Evolutionary conservation across 2,888 invertebrate species (phyloP).

Genomic region (Drosophila dives): DNA sequence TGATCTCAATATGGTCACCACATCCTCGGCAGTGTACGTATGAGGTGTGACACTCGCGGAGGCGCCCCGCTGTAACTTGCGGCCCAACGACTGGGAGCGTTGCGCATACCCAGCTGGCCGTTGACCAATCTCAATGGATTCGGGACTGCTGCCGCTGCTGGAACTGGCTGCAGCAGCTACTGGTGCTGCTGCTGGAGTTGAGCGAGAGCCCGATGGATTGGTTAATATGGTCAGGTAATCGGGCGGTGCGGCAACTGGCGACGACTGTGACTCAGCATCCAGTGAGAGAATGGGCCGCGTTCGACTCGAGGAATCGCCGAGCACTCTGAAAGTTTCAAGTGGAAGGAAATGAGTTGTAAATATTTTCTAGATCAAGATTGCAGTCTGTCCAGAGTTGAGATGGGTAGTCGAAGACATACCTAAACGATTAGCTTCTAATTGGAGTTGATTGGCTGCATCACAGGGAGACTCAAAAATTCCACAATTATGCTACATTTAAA

Average conservation of each 20-base stretch:
- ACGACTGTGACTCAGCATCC: constrained; percentile 63
- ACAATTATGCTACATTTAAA: too few relatives aligned
- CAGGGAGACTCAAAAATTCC: background rate
- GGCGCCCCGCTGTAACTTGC: constrained; percentile 58
- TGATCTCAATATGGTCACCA: constrained; percentile 82
- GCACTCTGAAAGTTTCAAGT: constrained; percentile 50
- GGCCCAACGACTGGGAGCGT: constrained; percentile 77
- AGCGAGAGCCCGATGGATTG: constrained; percentile 57
- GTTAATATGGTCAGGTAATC: constrained; percentile 77
- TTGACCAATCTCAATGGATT: constrained; percentile 74
- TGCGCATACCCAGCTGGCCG: constrained; percentile 63
- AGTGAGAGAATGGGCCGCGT: constrained; percentile 66
- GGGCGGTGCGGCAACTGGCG: constrained; percentile 75
- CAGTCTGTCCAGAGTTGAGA: background rate
- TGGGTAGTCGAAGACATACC: background rate
- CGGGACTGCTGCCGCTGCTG: constrained; percentile 64
- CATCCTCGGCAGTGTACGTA: constrained; percentile 82
- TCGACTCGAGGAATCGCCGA: constrained; percentile 69
- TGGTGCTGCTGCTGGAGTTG: constrained; percentile 14
- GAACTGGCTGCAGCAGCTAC: constrained; percentile 33
- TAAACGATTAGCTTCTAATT: background rate
- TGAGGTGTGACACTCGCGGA: constrained; percentile 44
- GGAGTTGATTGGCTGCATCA: background rate
- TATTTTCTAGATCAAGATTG: background rate
- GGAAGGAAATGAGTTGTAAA: background rate